Evolutionary conservation across 2,888 invertebrate species (phyloP), one percentile per base, ranked within the genome.

Genomic region (Cataglyphis albicans): DNA sequence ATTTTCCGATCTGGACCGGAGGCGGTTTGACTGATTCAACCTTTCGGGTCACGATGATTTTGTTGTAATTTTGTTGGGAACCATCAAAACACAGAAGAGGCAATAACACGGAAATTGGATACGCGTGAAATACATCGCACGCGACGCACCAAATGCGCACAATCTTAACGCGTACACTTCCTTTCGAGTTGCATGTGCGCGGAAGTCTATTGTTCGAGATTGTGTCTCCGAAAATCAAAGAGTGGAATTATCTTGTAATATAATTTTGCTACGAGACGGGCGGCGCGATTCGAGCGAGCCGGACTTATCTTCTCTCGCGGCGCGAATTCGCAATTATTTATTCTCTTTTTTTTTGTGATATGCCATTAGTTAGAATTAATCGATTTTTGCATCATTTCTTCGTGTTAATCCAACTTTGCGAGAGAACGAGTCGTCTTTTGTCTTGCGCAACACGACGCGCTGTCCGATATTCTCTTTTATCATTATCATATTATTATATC

Each of bases 211-310:
- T 61, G 65, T 78, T 74, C 73, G 83, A n/a, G 25, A 52, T 48
- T 59, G 64, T 85, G 85, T 84, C 74, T 86, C 72, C 72, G 81
- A 84, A 81, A 88, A 87, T 86, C 83, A 86, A 87, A 84, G 82
- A 89, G 82, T 74, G 70, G 70, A 73, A 85, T 81, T 88, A 83
- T 84, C 83, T 72, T 90, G 84, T 87, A 84, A 85, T 86, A 84
- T 87, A 90, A 86, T 87, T 86, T 86, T 89, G 88, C 85, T 90
- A 87, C 86, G 81, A 87, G 84, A 38, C 84, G 88, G 72, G 64
- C 82, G 82, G 85, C 82, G 83, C 76, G 86, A 44, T 59, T 74
- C 84, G 70, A 81, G 64, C 29, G 64, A 78, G 41, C 29, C 64
- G 63, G 63, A 57, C 38, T 72, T 55, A 9, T 2, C 55, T 63